Percentiles rank a stretch among this genome's conserved stretches.
phyloP scores from a whole-genome alignment of 2,113 vertebrate species.

The Pleuronectes platessa region DNA sequence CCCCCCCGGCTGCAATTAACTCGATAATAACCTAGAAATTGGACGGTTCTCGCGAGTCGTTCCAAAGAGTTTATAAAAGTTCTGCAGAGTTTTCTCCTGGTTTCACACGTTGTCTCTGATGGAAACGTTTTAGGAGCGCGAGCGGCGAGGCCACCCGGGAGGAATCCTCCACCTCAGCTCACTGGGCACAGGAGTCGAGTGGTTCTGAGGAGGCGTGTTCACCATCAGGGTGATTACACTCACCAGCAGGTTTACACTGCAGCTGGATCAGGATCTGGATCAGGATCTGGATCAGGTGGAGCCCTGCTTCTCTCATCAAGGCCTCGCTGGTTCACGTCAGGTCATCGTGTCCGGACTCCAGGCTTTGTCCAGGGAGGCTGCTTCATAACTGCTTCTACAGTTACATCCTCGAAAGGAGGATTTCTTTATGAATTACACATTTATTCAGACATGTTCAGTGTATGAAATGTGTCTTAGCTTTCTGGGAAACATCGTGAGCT shows the following conservation, averaged over 20 bases:
- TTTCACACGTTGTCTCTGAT: slow-evolving; percentile 69
- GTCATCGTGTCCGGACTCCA: slow-evolving; percentile 61
- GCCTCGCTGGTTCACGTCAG: slow-evolving; percentile 40
- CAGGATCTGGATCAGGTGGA: slow-evolving; percentile 30
- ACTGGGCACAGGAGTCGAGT: slow-evolving; percentile 8
- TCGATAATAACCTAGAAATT: slow-evolving; percentile 57
- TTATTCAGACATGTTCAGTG: slow-evolving; percentile 27
- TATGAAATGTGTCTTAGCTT: not conserved
- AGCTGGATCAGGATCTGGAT: slow-evolving; percentile 52
- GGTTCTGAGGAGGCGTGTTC: slow-evolving; percentile 47
- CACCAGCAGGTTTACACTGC: slow-evolving; percentile 48
- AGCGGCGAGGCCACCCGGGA: slow-evolving; percentile 57
- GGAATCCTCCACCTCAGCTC: slow-evolving; percentile 29
- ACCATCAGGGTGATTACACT: slow-evolving; percentile 32
- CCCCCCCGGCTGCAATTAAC: slow-evolving; percentile 45
- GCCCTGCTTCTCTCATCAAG: slow-evolving; percentile 64
- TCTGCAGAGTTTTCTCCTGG: slow-evolving; percentile 46
- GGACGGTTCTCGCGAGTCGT: slow-evolving; percentile 33
- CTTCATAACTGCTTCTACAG: slow-evolving; percentile 29
- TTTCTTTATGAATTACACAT: slow-evolving; percentile 5
- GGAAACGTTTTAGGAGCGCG: slow-evolving; percentile 41
- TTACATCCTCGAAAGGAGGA: slow-evolving; percentile 36
- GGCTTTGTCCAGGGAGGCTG: slow-evolving; percentile 47
- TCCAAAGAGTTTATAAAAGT: slow-evolving; percentile 60
- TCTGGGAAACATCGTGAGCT: not conserved